phyloP scores from a whole-genome alignment of 2,888 invertebrate genomes.

The Amiota minor region DNA sequence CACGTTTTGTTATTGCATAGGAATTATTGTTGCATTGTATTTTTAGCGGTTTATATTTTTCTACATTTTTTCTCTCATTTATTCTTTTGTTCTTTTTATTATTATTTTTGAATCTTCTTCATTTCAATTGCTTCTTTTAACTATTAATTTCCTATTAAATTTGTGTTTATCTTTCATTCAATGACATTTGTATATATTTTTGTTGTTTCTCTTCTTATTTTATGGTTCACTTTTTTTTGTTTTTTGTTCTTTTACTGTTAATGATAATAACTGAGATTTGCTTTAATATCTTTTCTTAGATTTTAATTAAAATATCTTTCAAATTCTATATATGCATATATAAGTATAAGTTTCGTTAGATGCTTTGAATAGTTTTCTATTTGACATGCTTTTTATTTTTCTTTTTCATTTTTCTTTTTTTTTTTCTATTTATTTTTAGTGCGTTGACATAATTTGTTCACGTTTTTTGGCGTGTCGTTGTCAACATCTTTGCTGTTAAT shows the following conservation, averaged over 20 bases:
- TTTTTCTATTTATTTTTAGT: slow-evolving; percentile 17
- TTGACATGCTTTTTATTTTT: background rate
- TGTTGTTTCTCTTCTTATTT: slow-evolving; percentile 40
- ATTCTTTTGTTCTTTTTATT: slow-evolving; percentile 50
- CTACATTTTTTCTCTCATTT: slow-evolving; percentile 43
- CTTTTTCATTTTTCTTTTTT: background rate
- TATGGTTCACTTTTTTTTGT: background rate
- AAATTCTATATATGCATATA: no score
- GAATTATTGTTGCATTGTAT: background rate
- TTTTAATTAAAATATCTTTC: no score
- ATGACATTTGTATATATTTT: slow-evolving; percentile 21
- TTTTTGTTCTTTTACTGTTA: slow-evolving; percentile 26
- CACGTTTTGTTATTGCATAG: background rate
- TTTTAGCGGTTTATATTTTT: background rate
- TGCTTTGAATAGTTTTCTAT: no score
- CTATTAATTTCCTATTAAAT: slow-evolving; percentile 47
- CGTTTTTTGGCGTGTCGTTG: slow-evolving; percentile 48
- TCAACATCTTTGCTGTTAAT: slow-evolving; percentile 33
- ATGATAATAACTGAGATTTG: background rate
- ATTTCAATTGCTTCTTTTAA: background rate
- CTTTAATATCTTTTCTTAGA: no score
- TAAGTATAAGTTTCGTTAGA: no score
- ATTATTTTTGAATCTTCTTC: slow-evolving; percentile 42
- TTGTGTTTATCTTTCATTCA: slow-evolving; percentile 46
- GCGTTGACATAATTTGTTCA: slow-evolving; percentile 30